These are phyloP conservation scores for Maniola hyperantus DNA, from an alignment of 2,888 invertebrate species.

Conservation along the genomic window DNA sequence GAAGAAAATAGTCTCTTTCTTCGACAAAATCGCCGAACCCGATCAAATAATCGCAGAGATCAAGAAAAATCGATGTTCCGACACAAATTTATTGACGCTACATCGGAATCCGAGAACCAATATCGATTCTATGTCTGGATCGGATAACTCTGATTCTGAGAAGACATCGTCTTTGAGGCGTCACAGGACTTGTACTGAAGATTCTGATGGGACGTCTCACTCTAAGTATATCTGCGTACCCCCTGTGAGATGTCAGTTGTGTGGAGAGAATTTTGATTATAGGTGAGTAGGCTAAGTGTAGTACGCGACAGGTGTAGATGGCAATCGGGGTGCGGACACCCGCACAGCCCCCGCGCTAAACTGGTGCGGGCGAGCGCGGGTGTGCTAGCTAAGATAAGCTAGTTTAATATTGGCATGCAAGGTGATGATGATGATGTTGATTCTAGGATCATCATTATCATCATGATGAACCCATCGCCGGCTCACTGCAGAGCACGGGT, in stretches of 20 bases:
- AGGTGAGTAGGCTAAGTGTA: constrained; percentile 55
- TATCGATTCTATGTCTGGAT: constrained; percentile 26
- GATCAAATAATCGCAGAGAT: constrained; percentile 55
- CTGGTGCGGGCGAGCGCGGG: too few species aligned
- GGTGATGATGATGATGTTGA: too few species aligned
- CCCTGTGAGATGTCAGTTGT: constrained; percentile 54
- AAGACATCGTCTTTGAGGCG: constrained; percentile 45
- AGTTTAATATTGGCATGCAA: too few species aligned
- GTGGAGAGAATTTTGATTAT: constrained; percentile 61
- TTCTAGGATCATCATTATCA: too few species aligned
- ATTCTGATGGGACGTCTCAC: constrained; percentile 46
- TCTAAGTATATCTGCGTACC: constrained; percentile 22
- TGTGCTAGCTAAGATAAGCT: too few species aligned
- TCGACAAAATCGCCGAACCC: constrained; percentile 64
- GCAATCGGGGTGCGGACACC: too few species aligned
- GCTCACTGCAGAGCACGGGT: too few species aligned
- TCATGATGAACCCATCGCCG: too few species aligned
- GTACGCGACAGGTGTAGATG: too few species aligned
- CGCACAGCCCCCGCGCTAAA: too few species aligned
- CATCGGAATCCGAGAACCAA: constrained; percentile 32
- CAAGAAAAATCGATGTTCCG: constrained; percentile 55
- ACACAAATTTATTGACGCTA: constrained; percentile 49
- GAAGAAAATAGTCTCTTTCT: constrained; percentile 73
- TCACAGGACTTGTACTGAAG: constrained; percentile 38
- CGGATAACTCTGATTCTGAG: constrained; percentile 41